Conservation (phyloP, 2,888 invertebrate species). For the Heliconius aoede region DNA sequence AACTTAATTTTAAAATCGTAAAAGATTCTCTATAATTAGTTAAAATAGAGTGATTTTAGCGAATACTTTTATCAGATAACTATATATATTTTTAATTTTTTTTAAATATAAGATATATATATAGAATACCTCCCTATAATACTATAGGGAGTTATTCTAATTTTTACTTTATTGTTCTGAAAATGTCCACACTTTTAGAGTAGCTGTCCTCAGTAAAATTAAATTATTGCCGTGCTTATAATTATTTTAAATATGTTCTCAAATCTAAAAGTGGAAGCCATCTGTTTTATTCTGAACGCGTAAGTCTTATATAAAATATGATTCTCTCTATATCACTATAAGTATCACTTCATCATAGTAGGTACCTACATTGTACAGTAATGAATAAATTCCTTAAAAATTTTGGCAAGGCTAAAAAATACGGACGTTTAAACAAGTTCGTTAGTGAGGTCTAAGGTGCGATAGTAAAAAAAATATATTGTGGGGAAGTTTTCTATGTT, state of each 20-base stretch:
- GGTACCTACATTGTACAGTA: neutral
- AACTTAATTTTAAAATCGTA: too few species aligned
- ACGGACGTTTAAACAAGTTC: neutral
- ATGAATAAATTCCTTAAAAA: neutral
- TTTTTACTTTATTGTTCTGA: neutral
- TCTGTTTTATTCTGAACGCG: neutral
- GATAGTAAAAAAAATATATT: too few species aligned
- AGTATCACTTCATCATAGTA: neutral
- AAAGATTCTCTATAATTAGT: too few species aligned
- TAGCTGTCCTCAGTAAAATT: neutral
- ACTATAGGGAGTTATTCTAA: neutral
- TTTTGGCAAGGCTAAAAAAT: neutral
- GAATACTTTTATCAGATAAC: neutral
- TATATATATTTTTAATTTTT: too few species aligned
- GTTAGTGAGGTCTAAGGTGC: slow-evolving; percentile 3
- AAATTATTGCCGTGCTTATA: neutral
- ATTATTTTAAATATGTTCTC: neutral
- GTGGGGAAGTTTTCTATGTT: neutral
- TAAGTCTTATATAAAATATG: too few species aligned
- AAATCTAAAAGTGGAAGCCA: neutral
- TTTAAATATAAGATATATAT: too few species aligned
- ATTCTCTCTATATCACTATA: neutral
- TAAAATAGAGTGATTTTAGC: too few species aligned
- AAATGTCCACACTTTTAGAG: neutral
- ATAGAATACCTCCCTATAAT: too few species aligned